These are phyloP conservation scores for Buceros bicornis DNA, from an alignment of 2,797 vertebrate genomes.

Conservation along the genomic window DNA sequence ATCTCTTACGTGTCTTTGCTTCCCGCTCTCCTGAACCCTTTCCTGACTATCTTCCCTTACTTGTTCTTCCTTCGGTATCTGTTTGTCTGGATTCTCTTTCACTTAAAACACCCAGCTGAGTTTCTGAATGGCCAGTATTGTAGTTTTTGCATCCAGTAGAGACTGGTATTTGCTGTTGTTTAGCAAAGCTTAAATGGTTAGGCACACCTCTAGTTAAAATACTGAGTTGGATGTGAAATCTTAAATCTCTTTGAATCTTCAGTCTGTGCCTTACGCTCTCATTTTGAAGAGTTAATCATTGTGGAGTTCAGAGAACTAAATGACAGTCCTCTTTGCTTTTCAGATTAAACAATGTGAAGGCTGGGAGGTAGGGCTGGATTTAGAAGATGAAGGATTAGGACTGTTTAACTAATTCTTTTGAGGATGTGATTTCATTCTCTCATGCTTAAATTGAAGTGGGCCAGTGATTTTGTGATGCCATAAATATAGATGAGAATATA, in stretches of 20 bases:
- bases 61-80: not conserved
- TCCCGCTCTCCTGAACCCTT: not conserved
- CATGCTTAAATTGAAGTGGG: conserved; percentile 41
- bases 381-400: conserved; percentile 55
- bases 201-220: not conserved
- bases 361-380: conserved; percentile 52
- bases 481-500: not conserved
- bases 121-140: not conserved
- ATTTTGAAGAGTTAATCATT: conserved; percentile 32
- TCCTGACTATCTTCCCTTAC: not conserved
- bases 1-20: not conserved
- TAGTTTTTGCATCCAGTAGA: not conserved
- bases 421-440: conserved; percentile 41
- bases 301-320: not conserved
- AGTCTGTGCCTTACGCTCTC: not conserved
- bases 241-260: conserved; percentile 19
- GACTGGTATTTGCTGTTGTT: not conserved
- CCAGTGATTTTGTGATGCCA: not conserved
- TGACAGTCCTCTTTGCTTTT: not conserved
- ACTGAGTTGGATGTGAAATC: fast-evolving
- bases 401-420: conserved; percentile 53
- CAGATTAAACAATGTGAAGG: conserved; percentile 30
- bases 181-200: not conserved
- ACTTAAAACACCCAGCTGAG: not conserved
- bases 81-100: not conserved